phyloP scores from a whole-genome alignment of 2,113 vertebrate genomes.

The Psammodynastes pulverulentus region DNA sequence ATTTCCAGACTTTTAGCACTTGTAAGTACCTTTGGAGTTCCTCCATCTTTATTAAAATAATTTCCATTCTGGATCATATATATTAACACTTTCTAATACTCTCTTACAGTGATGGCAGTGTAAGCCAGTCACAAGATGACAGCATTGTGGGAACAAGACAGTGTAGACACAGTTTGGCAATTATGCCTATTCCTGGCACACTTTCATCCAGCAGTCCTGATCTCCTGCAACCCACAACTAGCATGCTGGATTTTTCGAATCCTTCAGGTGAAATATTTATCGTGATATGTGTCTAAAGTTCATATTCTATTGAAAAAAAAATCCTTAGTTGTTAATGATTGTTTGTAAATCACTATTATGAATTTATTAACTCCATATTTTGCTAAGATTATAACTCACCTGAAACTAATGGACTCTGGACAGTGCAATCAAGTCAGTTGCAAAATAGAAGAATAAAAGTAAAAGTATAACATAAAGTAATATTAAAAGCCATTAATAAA shows the following conservation, averaged over 20 bases:
- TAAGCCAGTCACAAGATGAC: slow-evolving; percentile 95
- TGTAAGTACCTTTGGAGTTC: background rate
- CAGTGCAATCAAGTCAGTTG: background rate
- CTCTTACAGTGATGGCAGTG: slow-evolving; percentile 82
- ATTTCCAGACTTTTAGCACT: background rate
- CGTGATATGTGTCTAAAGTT: background rate
- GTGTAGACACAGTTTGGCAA: slow-evolving; percentile 90
- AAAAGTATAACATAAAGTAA: background rate
- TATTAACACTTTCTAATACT: slow-evolving; percentile 20
- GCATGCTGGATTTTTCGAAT: slow-evolving; percentile 88
- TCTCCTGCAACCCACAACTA: slow-evolving; percentile 88
- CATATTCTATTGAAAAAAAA: background rate
- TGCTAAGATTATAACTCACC: background rate
- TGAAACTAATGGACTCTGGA: background rate
- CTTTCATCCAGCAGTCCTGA: slow-evolving; percentile 94
- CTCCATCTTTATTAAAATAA: background rate
- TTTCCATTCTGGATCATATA: slow-evolving; percentile 14
- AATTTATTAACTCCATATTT: background rate
- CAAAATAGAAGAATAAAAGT: background rate
- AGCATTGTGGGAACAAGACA: slow-evolving; percentile 95
- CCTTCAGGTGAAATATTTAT: slow-evolving; percentile 80
- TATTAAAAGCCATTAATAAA: background rate
- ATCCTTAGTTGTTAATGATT: background rate
- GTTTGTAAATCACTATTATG: background rate
- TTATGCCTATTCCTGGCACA: slow-evolving; percentile 91